Conservation (phyloP, 1,140 invertebrate species). For the Drosophila setifemur region DNA sequence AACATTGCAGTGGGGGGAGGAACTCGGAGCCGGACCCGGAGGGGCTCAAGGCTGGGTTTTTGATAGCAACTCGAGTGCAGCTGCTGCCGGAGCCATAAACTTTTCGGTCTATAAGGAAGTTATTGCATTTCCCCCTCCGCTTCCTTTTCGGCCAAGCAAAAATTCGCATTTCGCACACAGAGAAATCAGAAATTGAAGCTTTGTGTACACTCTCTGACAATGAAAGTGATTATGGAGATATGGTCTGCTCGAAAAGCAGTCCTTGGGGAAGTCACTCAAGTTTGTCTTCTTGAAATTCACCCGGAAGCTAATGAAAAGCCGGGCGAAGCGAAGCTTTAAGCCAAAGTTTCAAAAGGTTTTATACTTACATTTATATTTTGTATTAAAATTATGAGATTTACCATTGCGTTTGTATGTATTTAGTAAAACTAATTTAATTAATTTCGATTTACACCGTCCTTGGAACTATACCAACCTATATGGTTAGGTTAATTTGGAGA, state of each 20-base stretch:
- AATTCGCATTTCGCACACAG: constrained; percentile 8
- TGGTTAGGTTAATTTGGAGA: too few relatives aligned
- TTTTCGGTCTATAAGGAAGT: constrained; percentile 53
- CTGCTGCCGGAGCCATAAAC: constrained; percentile 44
- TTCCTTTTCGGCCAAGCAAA: constrained; percentile 17
- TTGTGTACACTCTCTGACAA: constrained; percentile 4
- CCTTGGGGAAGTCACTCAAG: constrained; percentile 11
- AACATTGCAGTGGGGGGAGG: constrained; percentile 11
- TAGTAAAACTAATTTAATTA: too few relatives aligned
- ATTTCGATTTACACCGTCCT: too few relatives aligned
- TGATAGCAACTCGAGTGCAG: constrained; percentile 39
- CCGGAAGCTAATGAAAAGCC: constrained; percentile 37
- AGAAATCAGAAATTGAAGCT: background rate
- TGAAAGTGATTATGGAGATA: constrained; percentile 30
- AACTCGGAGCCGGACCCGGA: background rate
- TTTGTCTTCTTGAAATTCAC: background rate
- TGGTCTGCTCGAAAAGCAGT: background rate
- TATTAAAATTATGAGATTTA: background rate
- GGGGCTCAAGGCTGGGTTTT: constrained; percentile 1
- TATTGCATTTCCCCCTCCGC: constrained; percentile 23
- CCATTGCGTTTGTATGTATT: too few relatives aligned
- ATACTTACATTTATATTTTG: too few relatives aligned
- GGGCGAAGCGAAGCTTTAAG: background rate
- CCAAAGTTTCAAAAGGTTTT: background rate
- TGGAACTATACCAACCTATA: too few relatives aligned